Percentiles rank a stretch among this genome's conserved stretches.
These are phyloP conservation scores for Forficula auricularia DNA, from an alignment of 1,140 invertebrate species.

Conservation along the genomic window DNA sequence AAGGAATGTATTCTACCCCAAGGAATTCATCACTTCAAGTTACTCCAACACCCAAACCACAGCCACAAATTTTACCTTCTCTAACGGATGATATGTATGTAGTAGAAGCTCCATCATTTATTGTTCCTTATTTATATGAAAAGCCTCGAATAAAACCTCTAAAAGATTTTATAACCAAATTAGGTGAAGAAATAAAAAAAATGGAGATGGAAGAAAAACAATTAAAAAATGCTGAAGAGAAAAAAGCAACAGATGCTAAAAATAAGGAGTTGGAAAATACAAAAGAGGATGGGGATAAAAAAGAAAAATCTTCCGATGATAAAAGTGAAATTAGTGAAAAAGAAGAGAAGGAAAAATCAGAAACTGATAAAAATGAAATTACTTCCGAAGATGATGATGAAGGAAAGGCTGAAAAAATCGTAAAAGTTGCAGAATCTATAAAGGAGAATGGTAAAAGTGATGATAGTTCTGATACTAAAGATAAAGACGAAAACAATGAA, in stretches of 20 bases:
- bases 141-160: constrained; percentile 61
- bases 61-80: constrained; percentile 48
- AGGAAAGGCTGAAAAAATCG: too few species aligned
- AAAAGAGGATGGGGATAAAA: neutral
- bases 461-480: constrained; percentile 2
- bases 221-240: too few species aligned
- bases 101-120: constrained; percentile 78
- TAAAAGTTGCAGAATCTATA: neutral
- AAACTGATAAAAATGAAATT: too few species aligned
- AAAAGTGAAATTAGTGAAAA: too few species aligned
- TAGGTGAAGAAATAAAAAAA: constrained; percentile 38
- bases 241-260: too few species aligned
- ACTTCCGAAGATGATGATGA: too few species aligned
- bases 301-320: neutral
- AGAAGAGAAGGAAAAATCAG: too few species aligned
- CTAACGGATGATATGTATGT: constrained; percentile 78
- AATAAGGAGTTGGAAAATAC: constrained; percentile 5
- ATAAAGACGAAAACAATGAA: too few species aligned
- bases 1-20: constrained; percentile 34
- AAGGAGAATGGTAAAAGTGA: constrained; percentile 6
- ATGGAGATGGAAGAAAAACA: neutral
- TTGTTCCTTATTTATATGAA: constrained; percentile 78
- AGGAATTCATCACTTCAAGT: constrained; percentile 27
- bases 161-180: constrained; percentile 49
- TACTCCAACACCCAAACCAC: constrained; percentile 21